Conservation (phyloP, 2,113 vertebrate genomes). For the Pseudopipra pipra region DNA sequence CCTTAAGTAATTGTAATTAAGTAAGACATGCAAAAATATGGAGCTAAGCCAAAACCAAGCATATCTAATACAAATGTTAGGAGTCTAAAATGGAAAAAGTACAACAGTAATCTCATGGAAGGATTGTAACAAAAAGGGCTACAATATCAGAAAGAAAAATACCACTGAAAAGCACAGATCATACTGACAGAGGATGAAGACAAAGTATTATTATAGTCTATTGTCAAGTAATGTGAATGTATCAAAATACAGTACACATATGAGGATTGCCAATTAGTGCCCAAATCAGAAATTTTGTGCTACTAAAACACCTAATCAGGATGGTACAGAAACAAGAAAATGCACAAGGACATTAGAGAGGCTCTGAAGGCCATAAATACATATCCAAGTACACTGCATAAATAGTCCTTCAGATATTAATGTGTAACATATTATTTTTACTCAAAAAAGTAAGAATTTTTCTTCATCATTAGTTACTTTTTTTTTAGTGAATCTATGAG, state of each 20-base stretch:
- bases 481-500: background rate
- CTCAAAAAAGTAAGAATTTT: background rate
- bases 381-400: background rate
- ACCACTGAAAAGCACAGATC: background rate
- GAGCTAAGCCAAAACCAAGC: background rate
- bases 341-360: background rate
- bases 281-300: background rate
- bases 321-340: background rate
- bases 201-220: background rate
- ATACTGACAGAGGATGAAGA: background rate
- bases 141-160: background rate
- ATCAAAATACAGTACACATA: background rate
- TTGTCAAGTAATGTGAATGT: background rate
- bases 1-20: background rate
- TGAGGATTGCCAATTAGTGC: background rate
- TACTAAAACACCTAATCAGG: background rate
- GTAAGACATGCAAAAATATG: background rate
- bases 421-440: background rate
- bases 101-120: background rate
- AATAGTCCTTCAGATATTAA: background rate
- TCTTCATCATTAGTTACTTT: background rate
- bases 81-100: background rate
- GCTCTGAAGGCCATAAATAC: background rate
- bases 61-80: background rate
- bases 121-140: background rate